Conservation (phyloP, 2,888 invertebrate species). For the Taenaris catops region DNA sequence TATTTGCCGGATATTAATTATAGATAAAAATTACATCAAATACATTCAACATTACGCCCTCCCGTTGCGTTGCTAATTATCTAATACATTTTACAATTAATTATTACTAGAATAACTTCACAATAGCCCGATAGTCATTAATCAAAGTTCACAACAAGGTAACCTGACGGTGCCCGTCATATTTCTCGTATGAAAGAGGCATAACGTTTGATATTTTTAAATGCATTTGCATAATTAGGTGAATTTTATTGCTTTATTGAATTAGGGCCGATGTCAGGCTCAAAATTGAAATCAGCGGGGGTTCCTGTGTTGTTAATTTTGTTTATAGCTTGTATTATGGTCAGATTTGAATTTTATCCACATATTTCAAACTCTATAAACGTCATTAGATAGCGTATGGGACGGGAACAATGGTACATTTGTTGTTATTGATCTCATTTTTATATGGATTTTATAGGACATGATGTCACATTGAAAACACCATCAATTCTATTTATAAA, state of each 20-base stretch:
- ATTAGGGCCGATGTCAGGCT: slow-evolving; percentile 76
- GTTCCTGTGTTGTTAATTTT: slow-evolving; percentile 77
- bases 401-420: slow-evolving; percentile 66
- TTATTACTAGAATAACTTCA: slow-evolving; percentile 5
- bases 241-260: slow-evolving; percentile 80
- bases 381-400: slow-evolving; percentile 59
- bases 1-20: too few species aligned
- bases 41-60: too few species aligned
- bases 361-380: slow-evolving; percentile 69
- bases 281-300: slow-evolving; percentile 78
- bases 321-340: slow-evolving; percentile 77
- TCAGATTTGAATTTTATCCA: slow-evolving; percentile 69
- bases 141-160: slow-evolving; percentile 54
- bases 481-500: slow-evolving; percentile 33
- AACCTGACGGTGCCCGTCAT: slow-evolving; percentile 61
- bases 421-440: slow-evolving; percentile 69
- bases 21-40: too few species aligned
- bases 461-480: slow-evolving; percentile 26
- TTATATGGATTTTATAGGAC: slow-evolving; percentile 45
- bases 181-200: slow-evolving; percentile 61
- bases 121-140: slow-evolving; percentile 36
- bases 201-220: slow-evolving; percentile 66
- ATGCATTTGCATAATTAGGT: slow-evolving; percentile 79
- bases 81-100: slow-evolving; percentile 10
- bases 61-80: slow-evolving; percentile 13